phyloP scores from a whole-genome alignment of 2,797 vertebrate species.

The Lerista edwardsae region DNA sequence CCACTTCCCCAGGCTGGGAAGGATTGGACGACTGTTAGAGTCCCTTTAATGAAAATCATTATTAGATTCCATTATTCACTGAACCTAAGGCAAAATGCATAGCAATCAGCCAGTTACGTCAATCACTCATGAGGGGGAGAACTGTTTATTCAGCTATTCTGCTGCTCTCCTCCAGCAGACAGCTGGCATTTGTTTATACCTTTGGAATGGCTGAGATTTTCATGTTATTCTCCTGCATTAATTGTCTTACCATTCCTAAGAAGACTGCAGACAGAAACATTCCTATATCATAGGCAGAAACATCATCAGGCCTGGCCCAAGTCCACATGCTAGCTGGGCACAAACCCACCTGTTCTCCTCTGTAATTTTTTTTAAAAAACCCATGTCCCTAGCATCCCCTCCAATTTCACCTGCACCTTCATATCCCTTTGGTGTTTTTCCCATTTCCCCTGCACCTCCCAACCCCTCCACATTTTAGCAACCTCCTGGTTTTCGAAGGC shows the following conservation, averaged over 20 bases:
- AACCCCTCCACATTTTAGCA: no score
- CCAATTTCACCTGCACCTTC: no score
- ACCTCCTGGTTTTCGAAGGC: no score
- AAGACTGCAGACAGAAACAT: conserved; percentile 33
- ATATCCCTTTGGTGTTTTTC: no score
- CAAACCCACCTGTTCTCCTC: no score
- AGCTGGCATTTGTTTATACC: conserved; percentile 24
- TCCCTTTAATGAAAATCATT: neutral
- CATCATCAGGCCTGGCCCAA: neutral
- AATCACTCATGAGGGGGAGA: conserved; percentile 39
- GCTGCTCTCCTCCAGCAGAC: conserved; percentile 23
- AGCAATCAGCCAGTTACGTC: conserved; percentile 25
- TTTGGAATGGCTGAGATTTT: conserved; percentile 34
- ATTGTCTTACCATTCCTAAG: conserved; percentile 19
- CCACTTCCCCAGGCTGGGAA: no score
- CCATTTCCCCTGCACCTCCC: no score
- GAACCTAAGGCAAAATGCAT: conserved; percentile 23
- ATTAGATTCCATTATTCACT: neutral
- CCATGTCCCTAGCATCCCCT: no score
- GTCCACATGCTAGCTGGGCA: no score
- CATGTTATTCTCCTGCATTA: conserved; percentile 15
- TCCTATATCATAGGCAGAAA: conserved; percentile 8
- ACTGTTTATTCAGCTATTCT: conserved; percentile 45
- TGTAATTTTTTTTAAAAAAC: no score
- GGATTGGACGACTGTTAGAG: neutral